These are phyloP conservation scores for Phodopus roborovskii DNA, from an alignment of 2,113 vertebrate genomes.

Conservation along the genomic window DNA sequence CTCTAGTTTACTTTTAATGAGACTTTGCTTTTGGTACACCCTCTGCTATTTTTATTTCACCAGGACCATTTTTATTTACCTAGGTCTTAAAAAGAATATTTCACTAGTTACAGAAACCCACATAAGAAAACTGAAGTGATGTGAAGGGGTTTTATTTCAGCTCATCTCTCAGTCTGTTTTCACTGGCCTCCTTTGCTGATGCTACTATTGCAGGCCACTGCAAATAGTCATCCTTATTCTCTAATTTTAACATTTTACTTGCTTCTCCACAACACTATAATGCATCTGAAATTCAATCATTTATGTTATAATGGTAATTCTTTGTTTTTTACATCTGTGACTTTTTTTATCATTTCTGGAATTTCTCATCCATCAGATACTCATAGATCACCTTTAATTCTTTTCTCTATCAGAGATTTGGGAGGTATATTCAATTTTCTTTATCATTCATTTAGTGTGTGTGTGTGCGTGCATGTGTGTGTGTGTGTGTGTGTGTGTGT, in stretches of 20 bases:
- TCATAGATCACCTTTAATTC: not conserved
- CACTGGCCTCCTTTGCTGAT: not conserved
- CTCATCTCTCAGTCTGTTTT: not conserved
- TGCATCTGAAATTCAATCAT: not conserved
- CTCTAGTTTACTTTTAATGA: not conserved
- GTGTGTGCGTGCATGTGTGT: too few species aligned
- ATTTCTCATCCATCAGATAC: not conserved
- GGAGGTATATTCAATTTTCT: not conserved
- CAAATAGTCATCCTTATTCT: not conserved
- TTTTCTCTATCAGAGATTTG: not conserved
- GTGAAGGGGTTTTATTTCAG: not conserved
- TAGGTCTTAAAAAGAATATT: not conserved
- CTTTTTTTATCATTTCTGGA: not conserved
- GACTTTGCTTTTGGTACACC: not conserved
- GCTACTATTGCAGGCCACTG: too few species aligned
- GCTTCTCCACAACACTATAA: not conserved
- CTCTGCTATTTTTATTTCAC: not conserved
- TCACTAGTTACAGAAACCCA: not conserved
- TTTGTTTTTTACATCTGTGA: not conserved
- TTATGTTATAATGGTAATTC: not conserved
- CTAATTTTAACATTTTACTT: not conserved
- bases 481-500: too few species aligned
- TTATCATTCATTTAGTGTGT: not conserved
- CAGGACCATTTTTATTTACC: not conserved
- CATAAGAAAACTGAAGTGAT: not conserved